These are phyloP conservation scores for Tragulus kanchil DNA, from an alignment of 2,113 vertebrate genomes.

Conservation along the genomic window DNA sequence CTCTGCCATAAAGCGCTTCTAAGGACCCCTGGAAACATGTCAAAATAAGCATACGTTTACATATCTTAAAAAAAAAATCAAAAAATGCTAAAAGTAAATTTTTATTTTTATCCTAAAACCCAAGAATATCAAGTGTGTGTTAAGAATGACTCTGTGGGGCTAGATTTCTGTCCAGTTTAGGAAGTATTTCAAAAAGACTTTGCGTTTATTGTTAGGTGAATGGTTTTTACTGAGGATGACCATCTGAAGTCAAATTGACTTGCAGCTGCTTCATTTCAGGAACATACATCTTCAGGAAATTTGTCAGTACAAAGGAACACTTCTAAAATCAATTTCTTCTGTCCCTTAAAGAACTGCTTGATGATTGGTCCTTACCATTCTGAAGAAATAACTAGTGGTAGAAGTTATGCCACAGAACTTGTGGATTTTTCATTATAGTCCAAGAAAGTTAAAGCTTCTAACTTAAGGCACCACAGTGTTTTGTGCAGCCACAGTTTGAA, in stretches of 20 bases:
- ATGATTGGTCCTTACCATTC: background rate
- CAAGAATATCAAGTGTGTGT: conserved; percentile 2
- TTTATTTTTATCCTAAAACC: background rate
- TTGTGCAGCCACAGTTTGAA: background rate
- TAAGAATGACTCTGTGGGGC: background rate
- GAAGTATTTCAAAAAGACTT: conserved; percentile 7
- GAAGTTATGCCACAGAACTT: background rate
- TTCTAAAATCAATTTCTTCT: background rate
- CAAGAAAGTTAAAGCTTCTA: background rate
- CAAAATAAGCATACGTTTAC: conserved; percentile 45
- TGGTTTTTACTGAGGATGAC: background rate
- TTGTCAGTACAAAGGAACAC: background rate
- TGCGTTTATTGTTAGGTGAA: conserved; percentile 4
- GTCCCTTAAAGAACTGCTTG: background rate
- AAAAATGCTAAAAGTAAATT: conserved; percentile 47
- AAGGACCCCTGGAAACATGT: background rate
- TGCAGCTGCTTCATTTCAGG: background rate
- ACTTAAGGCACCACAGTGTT: background rate
- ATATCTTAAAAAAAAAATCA: background rate
- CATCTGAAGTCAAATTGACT: background rate
- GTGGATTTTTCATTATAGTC: background rate
- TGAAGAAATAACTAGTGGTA: background rate
- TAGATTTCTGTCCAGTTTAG: conserved; percentile 8
- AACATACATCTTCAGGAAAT: background rate
- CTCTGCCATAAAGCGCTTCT: conserved; percentile 33